A percentile compares a stretch with the other conserved stretches of the same genome.
These are phyloP conservation scores for Chionoecetes opilio DNA, from an alignment of 1,140 invertebrate genomes.

Conservation along the genomic window DNA sequence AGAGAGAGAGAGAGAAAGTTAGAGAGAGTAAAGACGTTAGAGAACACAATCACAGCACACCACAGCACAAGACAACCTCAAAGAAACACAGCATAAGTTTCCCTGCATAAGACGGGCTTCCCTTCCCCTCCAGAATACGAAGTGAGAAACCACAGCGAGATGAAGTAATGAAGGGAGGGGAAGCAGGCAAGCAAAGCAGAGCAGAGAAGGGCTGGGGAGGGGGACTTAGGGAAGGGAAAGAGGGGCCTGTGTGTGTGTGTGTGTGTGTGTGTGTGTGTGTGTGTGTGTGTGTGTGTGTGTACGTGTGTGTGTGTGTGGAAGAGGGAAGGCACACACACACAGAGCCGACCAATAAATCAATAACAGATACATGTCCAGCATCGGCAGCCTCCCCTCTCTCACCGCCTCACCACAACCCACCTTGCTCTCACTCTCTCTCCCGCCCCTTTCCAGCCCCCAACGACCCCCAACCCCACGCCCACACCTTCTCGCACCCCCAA, in stretches of 20 bases:
- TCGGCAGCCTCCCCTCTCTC: slow-evolving; percentile 22
- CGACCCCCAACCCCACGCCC: background rate
- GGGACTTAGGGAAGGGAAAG: background rate
- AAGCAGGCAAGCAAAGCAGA: background rate
- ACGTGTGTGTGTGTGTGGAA: slow-evolving; percentile 40
- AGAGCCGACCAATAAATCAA: slow-evolving; percentile 74
- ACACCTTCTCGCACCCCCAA: background rate
- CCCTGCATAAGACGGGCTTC: no score
- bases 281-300: slow-evolving; percentile 61
- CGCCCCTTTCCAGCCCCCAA: background rate
- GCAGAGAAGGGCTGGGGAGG: no score
- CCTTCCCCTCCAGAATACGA: background rate
- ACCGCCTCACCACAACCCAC: background rate
- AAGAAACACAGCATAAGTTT: no score
- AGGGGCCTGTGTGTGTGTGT: background rate
- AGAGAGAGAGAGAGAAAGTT: slow-evolving; percentile 56
- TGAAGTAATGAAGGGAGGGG: background rate
- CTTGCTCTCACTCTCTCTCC: slow-evolving; percentile 38
- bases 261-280: slow-evolving; percentile 49
- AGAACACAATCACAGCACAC: no score
- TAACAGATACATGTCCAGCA: slow-evolving; percentile 74
- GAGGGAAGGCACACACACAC: slow-evolving; percentile 33
- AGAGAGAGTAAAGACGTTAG: no score
- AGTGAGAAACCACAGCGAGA: background rate
- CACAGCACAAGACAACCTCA: no score